Evolutionary conservation across 2,888 invertebrate species (phyloP).

Genomic region (Bombylius major): DNA sequence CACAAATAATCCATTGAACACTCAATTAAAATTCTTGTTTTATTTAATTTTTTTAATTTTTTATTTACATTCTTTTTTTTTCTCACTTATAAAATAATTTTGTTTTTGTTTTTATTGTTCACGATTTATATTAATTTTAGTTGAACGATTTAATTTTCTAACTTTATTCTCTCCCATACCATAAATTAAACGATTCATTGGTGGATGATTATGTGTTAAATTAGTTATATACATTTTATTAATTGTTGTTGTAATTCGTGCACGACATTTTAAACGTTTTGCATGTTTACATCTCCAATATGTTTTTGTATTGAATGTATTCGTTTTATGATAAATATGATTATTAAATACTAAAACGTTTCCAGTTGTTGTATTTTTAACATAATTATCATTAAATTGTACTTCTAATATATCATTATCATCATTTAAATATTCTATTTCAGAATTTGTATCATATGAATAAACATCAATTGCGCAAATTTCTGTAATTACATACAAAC

Average conservation of each 20-base stretch:
- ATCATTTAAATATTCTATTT: no score
- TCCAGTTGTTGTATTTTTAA: background rate
- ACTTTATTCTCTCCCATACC: slow-evolving; percentile 7
- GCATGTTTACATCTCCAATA: slow-evolving; percentile 16
- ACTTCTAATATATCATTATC: no score
- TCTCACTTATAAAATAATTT: no score
- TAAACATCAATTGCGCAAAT: no score
- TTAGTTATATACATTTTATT: slow-evolving; percentile 11
- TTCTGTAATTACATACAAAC: no score
- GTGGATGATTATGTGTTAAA: slow-evolving; percentile 13
- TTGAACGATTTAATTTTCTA: background rate
- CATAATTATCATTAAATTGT: background rate
- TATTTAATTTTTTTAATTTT: no score
- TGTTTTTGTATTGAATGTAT: slow-evolving; percentile 10
- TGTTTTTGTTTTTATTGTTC: no score
- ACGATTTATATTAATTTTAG: no score
- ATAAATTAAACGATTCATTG: slow-evolving; percentile 11
- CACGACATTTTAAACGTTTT: slow-evolving; percentile 11
- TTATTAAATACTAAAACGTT: slow-evolving; percentile 7
- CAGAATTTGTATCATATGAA: no score
- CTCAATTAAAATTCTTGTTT: no score
- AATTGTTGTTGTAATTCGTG: slow-evolving; percentile 12
- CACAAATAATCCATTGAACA: no score
- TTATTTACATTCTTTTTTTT: no score
- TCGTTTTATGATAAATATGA: slow-evolving; percentile 12